Percentiles rank a stretch among this genome's conserved stretches.
Conservation (phyloP, 23 tunicate genomes). For the Aplidium turbinatum region DNA sequence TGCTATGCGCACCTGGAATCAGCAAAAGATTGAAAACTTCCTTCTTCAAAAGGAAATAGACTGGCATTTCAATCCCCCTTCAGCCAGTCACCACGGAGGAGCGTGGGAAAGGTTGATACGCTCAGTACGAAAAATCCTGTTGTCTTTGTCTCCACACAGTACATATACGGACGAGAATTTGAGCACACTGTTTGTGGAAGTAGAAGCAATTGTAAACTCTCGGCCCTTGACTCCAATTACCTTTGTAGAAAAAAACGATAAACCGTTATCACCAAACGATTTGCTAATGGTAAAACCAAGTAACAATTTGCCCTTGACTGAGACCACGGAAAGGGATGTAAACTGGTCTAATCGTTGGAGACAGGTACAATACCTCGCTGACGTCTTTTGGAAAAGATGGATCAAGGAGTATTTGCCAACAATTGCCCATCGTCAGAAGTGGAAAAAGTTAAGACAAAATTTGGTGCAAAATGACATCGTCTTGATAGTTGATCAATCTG, state of each 20-base stretch:
- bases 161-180: not conserved
- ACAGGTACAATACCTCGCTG: constrained; percentile 1
- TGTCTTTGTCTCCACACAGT: not conserved
- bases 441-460: not conserved
- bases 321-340: not conserved
- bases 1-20: not conserved
- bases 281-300: not conserved
- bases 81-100: not conserved
- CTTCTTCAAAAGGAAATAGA: not conserved
- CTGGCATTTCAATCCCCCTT: constrained; percentile 1
- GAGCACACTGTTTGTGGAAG: not conserved
- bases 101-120: constrained; percentile 6
- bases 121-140: not conserved
- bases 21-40: not conserved
- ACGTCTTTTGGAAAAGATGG: not conserved
- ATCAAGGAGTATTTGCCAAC: not conserved
- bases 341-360: not conserved
- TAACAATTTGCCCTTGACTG: not conserved
- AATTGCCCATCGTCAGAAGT: not conserved
- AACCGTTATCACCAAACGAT: not conserved
- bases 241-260: not conserved
- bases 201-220: not conserved
- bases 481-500: not conserved
- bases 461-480: not conserved
- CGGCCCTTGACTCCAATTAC: not conserved